Conservation (phyloP, 2,113 vertebrate species). For the Sialia sialis region DNA sequence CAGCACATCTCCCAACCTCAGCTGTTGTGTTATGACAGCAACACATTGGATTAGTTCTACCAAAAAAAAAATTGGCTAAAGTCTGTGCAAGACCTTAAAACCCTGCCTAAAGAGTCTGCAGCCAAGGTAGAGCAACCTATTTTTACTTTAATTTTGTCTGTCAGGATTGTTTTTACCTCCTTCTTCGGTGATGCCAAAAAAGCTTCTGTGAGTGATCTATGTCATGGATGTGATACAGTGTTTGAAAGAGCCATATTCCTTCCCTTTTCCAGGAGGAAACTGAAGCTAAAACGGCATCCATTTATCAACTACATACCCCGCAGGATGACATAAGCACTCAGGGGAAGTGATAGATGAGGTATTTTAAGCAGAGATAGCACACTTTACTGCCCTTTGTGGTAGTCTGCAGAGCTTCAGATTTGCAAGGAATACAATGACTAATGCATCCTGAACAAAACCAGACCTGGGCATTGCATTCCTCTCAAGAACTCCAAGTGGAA, state of each 20-base stretch:
- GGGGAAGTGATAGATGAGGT: background rate
- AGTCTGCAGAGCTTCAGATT: background rate
- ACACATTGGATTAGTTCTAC: background rate
- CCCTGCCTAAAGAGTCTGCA: background rate
- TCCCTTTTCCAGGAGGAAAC: background rate
- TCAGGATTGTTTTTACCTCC: background rate
- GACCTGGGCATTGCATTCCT: background rate
- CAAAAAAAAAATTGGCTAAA: background rate
- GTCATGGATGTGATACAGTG: background rate
- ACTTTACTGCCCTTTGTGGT: background rate
- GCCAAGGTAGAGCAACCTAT: background rate
- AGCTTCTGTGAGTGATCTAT: background rate
- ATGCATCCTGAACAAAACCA: slow-evolving; percentile 16
- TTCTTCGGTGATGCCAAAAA: background rate
- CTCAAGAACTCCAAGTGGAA: background rate
- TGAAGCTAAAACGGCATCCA: background rate
- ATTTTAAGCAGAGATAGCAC: background rate
- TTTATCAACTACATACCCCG: background rate
- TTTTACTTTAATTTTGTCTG: background rate
- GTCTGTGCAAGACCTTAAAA: background rate
- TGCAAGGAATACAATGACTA: background rate
- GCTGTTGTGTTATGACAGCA: background rate
- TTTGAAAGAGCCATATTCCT: background rate
- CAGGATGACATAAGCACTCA: background rate
- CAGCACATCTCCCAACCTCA: background rate